Conservation (phyloP, 2,797 vertebrate species). For the Harpagifer antarcticus region DNA sequence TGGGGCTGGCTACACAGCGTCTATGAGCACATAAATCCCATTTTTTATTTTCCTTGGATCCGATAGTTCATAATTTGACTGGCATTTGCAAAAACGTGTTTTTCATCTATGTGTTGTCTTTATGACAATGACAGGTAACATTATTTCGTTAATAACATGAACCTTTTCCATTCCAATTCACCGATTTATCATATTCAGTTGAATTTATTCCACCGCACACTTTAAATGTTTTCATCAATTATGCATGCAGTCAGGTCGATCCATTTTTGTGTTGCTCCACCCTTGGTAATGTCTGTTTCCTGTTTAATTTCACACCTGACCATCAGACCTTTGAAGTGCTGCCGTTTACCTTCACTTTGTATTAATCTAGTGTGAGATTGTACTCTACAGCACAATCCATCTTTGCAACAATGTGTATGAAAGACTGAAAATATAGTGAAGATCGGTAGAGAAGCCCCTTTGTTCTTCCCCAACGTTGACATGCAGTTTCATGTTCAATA, state of each 20-base stretch:
- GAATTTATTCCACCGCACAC: conserved; percentile 34
- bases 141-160: conserved; percentile 6
- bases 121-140: not conserved
- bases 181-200: conserved; percentile 49
- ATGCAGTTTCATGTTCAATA: not conserved
- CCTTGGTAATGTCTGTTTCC: conserved; percentile 69
- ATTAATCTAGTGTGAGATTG: too few relatives aligned
- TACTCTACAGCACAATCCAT: not conserved
- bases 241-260: conserved; percentile 55
- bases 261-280: conserved; percentile 52
- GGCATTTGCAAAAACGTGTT: conserved; percentile 26
- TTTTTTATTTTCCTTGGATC: conserved; percentile 45
- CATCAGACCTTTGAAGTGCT: conserved; percentile 60
- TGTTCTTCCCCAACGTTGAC: conserved; percentile 7
- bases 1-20: conserved; percentile 1
- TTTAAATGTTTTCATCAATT: conserved; percentile 69
- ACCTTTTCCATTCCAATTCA: conserved; percentile 29
- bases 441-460: conserved; percentile 4
- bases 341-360: conserved; percentile 62
- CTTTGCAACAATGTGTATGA: conserved; percentile 22
- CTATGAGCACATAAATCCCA: conserved; percentile 42
- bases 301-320: conserved; percentile 88
- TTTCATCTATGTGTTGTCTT: not conserved
- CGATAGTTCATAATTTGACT: conserved; percentile 43
- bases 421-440: conserved; percentile 22